Percentiles rank a stretch among this genome's conserved stretches.
Evolutionary conservation across 2,888 invertebrate genomes (phyloP).

Genomic region (Gibbula magus): DNA sequence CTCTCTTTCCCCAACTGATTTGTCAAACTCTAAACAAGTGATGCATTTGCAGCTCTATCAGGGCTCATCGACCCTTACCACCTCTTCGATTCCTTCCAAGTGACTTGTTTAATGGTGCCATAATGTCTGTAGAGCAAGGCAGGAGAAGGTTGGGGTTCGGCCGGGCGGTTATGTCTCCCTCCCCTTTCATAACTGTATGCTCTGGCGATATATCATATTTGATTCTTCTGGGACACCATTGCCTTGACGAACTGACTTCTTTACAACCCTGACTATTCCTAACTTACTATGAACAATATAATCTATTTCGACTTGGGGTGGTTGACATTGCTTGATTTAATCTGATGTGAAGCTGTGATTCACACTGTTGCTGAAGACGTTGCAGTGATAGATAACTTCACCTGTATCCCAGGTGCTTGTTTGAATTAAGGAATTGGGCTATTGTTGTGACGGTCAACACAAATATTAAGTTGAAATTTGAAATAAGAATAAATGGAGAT

Average conservation of each 20-base stretch:
- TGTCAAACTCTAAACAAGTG: conserved; percentile 18
- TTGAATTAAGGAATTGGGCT: not conserved
- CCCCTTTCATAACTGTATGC: not conserved
- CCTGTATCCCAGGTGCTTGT: not conserved
- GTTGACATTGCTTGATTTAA: not conserved
- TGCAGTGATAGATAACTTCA: not conserved
- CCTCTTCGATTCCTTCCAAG: not conserved
- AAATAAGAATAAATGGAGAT: too few relatives aligned
- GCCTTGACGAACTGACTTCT: not conserved
- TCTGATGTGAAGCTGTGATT: not conserved
- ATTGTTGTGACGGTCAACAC: too few relatives aligned
- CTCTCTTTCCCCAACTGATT: not conserved
- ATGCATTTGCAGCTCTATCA: conserved; percentile 10
- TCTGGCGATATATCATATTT: not conserved
- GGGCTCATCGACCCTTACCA: not conserved
- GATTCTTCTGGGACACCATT: not conserved
- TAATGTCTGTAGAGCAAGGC: not conserved
- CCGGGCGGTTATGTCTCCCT: not conserved
- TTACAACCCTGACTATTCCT: too few relatives aligned
- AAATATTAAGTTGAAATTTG: too few relatives aligned
- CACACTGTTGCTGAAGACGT: not conserved
- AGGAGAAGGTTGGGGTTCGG: not conserved
- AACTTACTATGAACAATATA: too few relatives aligned
- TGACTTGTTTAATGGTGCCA: not conserved
- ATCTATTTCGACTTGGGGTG: not conserved